Conservation (phyloP, 2,888 invertebrate genomes). For the Ischnura elegans region DNA sequence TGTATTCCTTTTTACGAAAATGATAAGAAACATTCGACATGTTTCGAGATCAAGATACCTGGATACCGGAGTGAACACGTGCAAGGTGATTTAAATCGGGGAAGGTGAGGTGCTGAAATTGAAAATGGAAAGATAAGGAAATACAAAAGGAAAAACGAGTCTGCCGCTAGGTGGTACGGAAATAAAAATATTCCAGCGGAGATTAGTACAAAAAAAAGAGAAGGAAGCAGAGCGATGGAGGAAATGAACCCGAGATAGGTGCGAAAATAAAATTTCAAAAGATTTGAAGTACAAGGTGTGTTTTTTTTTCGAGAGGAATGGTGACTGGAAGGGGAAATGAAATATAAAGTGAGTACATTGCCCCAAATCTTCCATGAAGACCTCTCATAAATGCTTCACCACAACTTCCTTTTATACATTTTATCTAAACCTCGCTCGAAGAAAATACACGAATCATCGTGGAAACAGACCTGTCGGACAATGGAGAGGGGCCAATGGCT, state of each 20-base stretch:
- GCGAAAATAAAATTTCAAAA: neutral
- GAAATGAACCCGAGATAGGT: neutral
- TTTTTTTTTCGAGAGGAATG: neutral
- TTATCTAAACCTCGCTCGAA: too few species aligned
- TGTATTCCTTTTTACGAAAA: too few species aligned
- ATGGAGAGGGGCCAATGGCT: too few species aligned
- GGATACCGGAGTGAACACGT: too few species aligned
- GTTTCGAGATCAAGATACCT: too few species aligned
- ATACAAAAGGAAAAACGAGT: neutral
- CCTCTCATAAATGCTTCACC: neutral
- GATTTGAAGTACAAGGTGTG: neutral
- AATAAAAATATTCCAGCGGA: neutral
- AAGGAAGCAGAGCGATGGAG: neutral
- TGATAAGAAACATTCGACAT: too few species aligned
- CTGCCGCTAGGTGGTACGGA: neutral
- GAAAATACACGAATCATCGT: too few species aligned
- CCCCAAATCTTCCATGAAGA: neutral
- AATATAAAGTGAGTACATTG: neutral
- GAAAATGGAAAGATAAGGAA: neutral
- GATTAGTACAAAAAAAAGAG: neutral
- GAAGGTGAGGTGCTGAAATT: neutral
- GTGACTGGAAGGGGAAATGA: neutral
- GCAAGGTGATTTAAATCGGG: too few species aligned
- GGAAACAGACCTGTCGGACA: too few species aligned
- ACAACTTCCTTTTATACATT: too few species aligned